Evolutionary conservation across 2,797 vertebrate species (phyloP), one percentile per base, ranked within the genome.

Genomic region (Australoheros facetus): DNA sequence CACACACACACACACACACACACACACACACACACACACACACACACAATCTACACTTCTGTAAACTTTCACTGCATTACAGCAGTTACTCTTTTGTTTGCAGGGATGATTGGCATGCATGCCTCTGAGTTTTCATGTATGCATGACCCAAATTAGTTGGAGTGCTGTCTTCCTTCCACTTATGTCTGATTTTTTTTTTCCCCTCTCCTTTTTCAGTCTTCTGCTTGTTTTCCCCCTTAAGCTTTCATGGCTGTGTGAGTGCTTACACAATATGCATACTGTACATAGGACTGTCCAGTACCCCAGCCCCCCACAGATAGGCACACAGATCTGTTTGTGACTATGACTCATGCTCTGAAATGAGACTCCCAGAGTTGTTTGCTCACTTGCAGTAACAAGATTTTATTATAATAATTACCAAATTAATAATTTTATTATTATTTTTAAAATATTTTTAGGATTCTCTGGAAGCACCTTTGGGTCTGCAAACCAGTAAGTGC

Each of bases 401-500:
- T 16, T 14, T 45, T 45, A 45, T 16, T 45, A 14, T 5, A 45
- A 45, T 2, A 12, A 16, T 59, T 37, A 26, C 19, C 45, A 3
- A 39, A 16, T 56, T n/a, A 21, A 56, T 75, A 1, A 7, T 17
- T 58, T 73, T 39, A 28, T 48, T 66, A 17, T 48, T 19, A 48
- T n/a, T 53, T 32, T 60, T 13, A 14, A 28, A 4, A 4, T 64
- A 88, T 73, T 93, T 93, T 4, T 80, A 98, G 97, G 93, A 1
- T 98, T 98, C 92, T 90, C 95, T 34, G 93, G 92, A 82, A 87
- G 73, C 74, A 84, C 94, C 72, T 98, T 98, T 88, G 97, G 97
- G 13, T 94, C 96, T 19, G 74, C 96, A 48, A 97, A 96, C 91
- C 96, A 96, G 97, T 98, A 95, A 97, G 97, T 97, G 84, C 60